Evolutionary conservation across 1,140 invertebrate genomes (phyloP), one percentile per base, ranked within the genome.

Genomic region (Popillia japonica): DNA sequence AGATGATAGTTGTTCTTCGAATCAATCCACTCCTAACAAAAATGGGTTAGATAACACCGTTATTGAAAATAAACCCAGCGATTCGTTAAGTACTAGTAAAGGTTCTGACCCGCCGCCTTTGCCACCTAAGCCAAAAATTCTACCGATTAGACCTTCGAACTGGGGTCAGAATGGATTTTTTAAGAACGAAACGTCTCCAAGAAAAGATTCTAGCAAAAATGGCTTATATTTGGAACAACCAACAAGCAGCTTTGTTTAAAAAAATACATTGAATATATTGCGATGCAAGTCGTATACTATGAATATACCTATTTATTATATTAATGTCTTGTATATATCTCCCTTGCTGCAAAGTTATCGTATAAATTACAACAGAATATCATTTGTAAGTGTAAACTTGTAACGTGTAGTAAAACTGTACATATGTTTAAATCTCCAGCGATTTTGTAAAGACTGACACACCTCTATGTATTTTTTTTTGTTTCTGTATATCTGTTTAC

Each of bases 221-320:
- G 80, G 82, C 61, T 87, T 89, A 34, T 92, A 90, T 83, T 84
- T 92, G 14, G 91, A 92, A 79, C 89, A 91, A 81, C 88, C 90
- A 23, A 90, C 89, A 79, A 91, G 90, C 83, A 92, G n/a, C n/a
- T n/a, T n/a, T 87, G 91, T 92, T 78, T 91, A 85, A 17, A 61
- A 0, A 17, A 6, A 17, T 61, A 7, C 8, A n/a, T n/a, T n/a
- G n/a, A n/a, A n/a, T n/a, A n/a, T n/a, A n/a, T n/a, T n/a, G n/a
- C n/a, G n/a, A n/a, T n/a, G n/a, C n/a, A n/a, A n/a, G n/a, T n/a
- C n/a, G n/a, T n/a, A n/a, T n/a, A n/a, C n/a, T n/a, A n/a, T n/a
- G n/a, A n/a, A n/a, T n/a, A n/a, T n/a, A n/a, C n/a, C n/a, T n/a
- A n/a, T n/a, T n/a, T n/a, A n/a, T n/a, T n/a, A n/a, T n/a, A n/a